phyloP scores from a whole-genome alignment of 2,113 vertebrate species.

The Brachyistius frenatus region DNA sequence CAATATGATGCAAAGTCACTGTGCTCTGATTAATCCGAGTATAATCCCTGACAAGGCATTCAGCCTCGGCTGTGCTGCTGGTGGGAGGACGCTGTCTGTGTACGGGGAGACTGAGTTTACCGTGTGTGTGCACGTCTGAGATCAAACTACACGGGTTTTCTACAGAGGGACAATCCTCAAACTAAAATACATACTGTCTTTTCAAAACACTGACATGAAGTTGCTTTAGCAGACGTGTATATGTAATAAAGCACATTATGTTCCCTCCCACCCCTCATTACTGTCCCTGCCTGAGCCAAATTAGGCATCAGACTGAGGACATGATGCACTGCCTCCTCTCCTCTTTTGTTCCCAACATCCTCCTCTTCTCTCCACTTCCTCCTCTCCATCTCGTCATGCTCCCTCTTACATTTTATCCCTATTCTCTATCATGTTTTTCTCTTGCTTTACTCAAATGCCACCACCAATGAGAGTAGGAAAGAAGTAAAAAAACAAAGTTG shows the following conservation, averaged over 20 bases:
- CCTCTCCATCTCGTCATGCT: slow-evolving; percentile 24
- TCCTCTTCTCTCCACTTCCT: slow-evolving; percentile 43
- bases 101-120: not conserved
- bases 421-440: not conserved
- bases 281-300: slow-evolving; percentile 42
- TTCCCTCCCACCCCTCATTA: slow-evolving; percentile 22
- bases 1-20: slow-evolving; percentile 72
- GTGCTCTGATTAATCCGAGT: slow-evolving; percentile 71
- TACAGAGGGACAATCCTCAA: not conserved
- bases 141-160: slow-evolving; percentile 3
- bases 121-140: not conserved
- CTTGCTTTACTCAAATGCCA: not conserved
- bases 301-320: slow-evolving; percentile 47
- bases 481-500: too few species aligned
- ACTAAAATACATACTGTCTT: not conserved
- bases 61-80: slow-evolving; percentile 46
- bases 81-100: slow-evolving; percentile 24
- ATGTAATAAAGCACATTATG: not conserved
- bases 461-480: too few species aligned
- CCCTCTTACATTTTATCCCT: not conserved
- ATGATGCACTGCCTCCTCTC: slow-evolving; percentile 22
- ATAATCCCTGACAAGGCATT: slow-evolving; percentile 74
- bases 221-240: not conserved
- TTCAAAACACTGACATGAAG: not conserved
- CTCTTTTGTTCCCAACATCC: slow-evolving; percentile 37